Base-by-base conservation (phyloP, 53 echinoderm and acorn worm genomes). In the Astropecten irregularis region DNA sequence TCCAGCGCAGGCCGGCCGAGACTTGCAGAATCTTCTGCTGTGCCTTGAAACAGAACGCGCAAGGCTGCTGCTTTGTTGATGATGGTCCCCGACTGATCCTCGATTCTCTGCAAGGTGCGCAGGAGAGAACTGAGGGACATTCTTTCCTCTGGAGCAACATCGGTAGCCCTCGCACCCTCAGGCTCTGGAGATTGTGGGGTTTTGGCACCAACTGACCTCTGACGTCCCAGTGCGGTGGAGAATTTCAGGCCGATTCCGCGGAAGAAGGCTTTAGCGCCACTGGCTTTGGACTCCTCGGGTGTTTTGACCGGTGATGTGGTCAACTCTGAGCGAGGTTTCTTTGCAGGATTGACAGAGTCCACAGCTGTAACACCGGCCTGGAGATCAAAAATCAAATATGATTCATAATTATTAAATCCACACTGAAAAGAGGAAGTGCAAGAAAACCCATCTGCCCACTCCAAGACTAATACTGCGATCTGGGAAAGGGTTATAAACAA, bases 111-210 rank as follows among this genome's bases (percentile, higher is more conserved):
- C 20, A 77, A 62, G 28, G 77, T 61, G 29, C 77, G 77, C 77
- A 77, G 34, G 18, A 77, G 49, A 30, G 61, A 28, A 27, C 77
- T 77, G 19, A 77, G 62, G 5, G 77, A 77, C 62, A 62, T 77
- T 30, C 62, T 44, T 26, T 77, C 77, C 34, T 77, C 77, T 1
- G 77, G 77, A 8, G 60, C 40, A 9, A 77, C 32, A 15, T 62
- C 77, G 44, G 44, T 40, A 9, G 44, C 30, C 16, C 30, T 20
- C 18, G 76, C 58, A 22, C 59, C 59, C 38, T 40, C 59, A 22
- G 77, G 77, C 31, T 77, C 77, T 9, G 77, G 77, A 16, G 77
- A 77, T 44, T 77, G 77, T 5, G 77, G 77, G 1, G 77, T 77
- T 44, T 61, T 77, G 28, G 46, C 59, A 4, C 77, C 77, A 0